phyloP scores from a whole-genome alignment of 2,888 invertebrate genomes.

The Hirtodrosophila alboralis region DNA sequence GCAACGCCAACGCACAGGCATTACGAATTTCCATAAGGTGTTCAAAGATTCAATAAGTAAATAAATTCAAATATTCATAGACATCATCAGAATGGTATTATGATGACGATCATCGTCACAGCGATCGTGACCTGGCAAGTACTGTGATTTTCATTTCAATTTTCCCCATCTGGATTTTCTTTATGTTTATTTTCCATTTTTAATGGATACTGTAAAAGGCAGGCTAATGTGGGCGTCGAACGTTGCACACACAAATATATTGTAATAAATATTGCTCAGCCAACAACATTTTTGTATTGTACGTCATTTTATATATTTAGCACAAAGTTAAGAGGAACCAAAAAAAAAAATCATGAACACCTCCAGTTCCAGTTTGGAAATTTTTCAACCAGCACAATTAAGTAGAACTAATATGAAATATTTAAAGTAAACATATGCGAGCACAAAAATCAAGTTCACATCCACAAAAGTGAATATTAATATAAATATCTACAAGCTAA shows the following conservation, averaged over 20 bases:
- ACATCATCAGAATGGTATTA: too few species aligned
- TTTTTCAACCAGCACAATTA: slow-evolving; percentile 40
- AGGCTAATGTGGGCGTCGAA: slow-evolving; percentile 52
- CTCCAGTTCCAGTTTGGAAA: slow-evolving; percentile 47
- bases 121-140: slow-evolving; percentile 34
- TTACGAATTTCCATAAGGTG: slow-evolving; percentile 29
- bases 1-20: slow-evolving; percentile 34
- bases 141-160: slow-evolving; percentile 18
- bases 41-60: slow-evolving; percentile 11
- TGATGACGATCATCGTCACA: slow-evolving; percentile 16
- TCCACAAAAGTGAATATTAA: slow-evolving; percentile 12
- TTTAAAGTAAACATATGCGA: slow-evolving; percentile 63
- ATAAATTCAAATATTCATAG: slow-evolving; percentile 29
- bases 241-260: slow-evolving; percentile 51
- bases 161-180: slow-evolving; percentile 47
- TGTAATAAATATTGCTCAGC: slow-evolving; percentile 72
- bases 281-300: slow-evolving; percentile 54
- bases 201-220: slow-evolving; percentile 74
- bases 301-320: slow-evolving; percentile 76
- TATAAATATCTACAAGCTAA: slow-evolving; percentile 12
- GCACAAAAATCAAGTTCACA: slow-evolving; percentile 60
- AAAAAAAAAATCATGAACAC: slow-evolving; percentile 13
- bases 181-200: slow-evolving; percentile 60
- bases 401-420: slow-evolving; percentile 63
- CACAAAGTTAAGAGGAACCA: slow-evolving; percentile 19